Percentiles rank a stretch among this genome's conserved stretches.
phyloP scores from a whole-genome alignment of 2,888 invertebrate genomes.

The Euzetes globulus region DNA sequence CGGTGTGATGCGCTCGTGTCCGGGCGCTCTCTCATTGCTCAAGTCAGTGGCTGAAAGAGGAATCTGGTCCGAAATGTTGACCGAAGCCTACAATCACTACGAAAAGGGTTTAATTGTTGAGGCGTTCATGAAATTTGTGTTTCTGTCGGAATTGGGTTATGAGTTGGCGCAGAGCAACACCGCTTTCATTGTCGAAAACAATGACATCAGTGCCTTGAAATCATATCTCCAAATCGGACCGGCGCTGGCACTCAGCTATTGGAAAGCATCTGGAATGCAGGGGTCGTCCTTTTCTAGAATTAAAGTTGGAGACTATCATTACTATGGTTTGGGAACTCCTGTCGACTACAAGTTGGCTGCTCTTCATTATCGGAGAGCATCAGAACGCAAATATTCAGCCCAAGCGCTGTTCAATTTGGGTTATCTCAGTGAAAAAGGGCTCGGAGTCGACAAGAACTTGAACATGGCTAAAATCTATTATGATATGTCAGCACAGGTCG shows the following conservation, averaged over 20 bases:
- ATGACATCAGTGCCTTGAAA: constrained; percentile 44
- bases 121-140: constrained; percentile 79
- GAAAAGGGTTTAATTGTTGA: constrained; percentile 68
- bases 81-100: constrained; percentile 83
- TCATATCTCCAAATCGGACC: constrained; percentile 50
- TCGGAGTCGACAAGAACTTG: constrained; percentile 76
- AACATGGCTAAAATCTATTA: constrained; percentile 95
- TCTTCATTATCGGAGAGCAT: constrained; percentile 79
- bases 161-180: constrained; percentile 97
- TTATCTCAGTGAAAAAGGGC: constrained; percentile 97
- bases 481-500: constrained; percentile 88
- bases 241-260: constrained; percentile 77
- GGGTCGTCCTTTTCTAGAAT: constrained; percentile 57
- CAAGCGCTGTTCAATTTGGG: constrained; percentile 99
- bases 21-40: constrained; percentile 88
- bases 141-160: constrained; percentile 87
- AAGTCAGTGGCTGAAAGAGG: constrained; percentile 98
- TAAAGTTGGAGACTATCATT: constrained; percentile 98
- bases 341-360: constrained; percentile 86
- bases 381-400: constrained; percentile 88
- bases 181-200: constrained; percentile 77
- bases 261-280: constrained; percentile 88
- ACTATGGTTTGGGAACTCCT: constrained; percentile 86
- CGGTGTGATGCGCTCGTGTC: constrained; percentile 84
- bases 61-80: constrained; percentile 72